Evolutionary conservation across 2,888 invertebrate genomes (phyloP), one percentile per base, ranked within the genome.

Genomic region (Dryocosmus kuriphilus): DNA sequence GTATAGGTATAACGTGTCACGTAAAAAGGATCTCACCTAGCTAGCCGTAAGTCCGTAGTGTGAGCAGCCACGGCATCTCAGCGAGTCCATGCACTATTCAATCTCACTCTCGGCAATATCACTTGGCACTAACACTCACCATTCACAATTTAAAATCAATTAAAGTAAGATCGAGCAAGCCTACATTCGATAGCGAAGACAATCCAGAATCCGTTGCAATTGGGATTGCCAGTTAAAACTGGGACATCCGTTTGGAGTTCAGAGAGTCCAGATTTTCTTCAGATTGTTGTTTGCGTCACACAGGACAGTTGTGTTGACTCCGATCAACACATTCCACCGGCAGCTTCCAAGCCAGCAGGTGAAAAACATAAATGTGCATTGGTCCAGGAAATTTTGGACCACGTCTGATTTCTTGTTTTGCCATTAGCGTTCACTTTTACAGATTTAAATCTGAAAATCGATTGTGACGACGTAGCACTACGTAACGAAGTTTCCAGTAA

Each of bases 1-100:
- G 46, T 71, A 51, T 51, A 71, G 46, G 51, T 51, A 71, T 71
- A 71, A 71, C 19, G 30, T 51, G 46, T 71, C 51, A 71, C 71
- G 71, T 51, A 51, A 71, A 71, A 71, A 51, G 71, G 30, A 71
- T 71, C 89, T 90, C 83, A 90, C 91, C 90, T 89, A 88, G 87
- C 90, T 91, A 90, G 88, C 90, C 89, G 89, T 87, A 86, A 86
- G 87, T 90, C 88, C 89, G 89, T 86, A 85, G 88, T 88, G 86
- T 84, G 84, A 86, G 82, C 87, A 88, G 88, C 90, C 90, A 88
- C 90, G 89, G 89, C 91, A 90, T 91, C 88, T 90, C 88, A 84
- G 86, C 89, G 88, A 88, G 88, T 88, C 87, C 85, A 86, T 86
- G 84, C 85, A 87, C 86, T 84, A 87, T 86, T 86, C 85, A 86